These are phyloP conservation scores for Chorisops tibialis DNA, from an alignment of 2,888 invertebrate species.

Conservation along the genomic window DNA sequence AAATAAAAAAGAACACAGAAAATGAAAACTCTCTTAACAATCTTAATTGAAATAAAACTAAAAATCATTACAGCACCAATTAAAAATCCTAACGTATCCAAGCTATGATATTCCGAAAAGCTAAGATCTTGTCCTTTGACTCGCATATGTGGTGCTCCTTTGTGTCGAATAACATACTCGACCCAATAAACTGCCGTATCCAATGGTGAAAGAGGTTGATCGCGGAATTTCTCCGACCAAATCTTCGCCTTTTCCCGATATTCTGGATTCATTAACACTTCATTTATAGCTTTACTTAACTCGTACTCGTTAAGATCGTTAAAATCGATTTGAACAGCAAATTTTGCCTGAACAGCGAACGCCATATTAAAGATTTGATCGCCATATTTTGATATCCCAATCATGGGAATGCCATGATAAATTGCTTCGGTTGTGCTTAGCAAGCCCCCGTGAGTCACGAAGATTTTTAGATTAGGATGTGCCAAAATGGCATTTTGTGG, in stretches of 20 bases:
- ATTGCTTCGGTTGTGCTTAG: conserved; percentile 62
- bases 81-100: conserved; percentile 45
- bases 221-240: conserved; percentile 8
- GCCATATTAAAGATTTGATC: conserved; percentile 56
- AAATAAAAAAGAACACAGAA: conserved; percentile 14
- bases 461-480: conserved; percentile 58
- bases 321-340: conserved; percentile 46
- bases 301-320: conserved; percentile 32
- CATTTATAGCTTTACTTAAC: conserved; percentile 25
- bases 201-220: conserved; percentile 23
- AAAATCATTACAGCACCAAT: neutral
- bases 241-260: conserved; percentile 29
- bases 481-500: conserved; percentile 66
- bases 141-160: conserved; percentile 23
- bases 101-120: conserved; percentile 51
- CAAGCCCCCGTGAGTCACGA: conserved; percentile 66
- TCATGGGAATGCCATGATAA: conserved; percentile 58
- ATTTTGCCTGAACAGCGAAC: conserved; percentile 49
- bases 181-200: conserved; percentile 27
- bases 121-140: conserved; percentile 47
- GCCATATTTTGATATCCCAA: conserved; percentile 50
- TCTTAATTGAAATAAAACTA: neutral
- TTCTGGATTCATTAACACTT: conserved; percentile 39
- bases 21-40: neutral
- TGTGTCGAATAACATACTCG: conserved; percentile 26